These are phyloP conservation scores for Lamellibrachia satsuma DNA, from an alignment of 2,888 invertebrate genomes.

Conservation along the genomic window DNA sequence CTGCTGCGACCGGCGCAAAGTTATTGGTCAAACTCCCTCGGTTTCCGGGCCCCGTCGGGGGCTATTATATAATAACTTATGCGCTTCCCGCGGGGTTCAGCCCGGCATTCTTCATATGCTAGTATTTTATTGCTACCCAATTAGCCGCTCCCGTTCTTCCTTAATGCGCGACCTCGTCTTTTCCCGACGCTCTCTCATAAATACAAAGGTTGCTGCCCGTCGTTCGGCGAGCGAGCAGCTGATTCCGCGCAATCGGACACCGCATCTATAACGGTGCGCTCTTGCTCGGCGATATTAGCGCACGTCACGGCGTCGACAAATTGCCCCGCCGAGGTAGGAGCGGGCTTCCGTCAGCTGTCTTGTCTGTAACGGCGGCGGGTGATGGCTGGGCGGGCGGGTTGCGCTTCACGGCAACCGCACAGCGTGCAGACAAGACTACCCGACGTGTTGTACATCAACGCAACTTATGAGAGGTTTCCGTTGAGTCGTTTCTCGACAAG, in stretches of 20 bases:
- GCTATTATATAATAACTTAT: not conserved
- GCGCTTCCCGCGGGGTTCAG: not conserved
- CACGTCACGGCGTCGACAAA: not conserved
- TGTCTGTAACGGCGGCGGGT: not conserved
- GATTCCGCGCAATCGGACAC: not conserved
- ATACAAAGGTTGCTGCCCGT: not conserved
- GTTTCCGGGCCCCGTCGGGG: not conserved
- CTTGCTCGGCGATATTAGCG: not conserved
- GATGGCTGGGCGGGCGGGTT: not conserved
- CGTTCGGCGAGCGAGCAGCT: not conserved
- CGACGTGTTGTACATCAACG: not conserved
- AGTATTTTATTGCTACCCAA: not conserved
- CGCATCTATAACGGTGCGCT: constrained; percentile 9
- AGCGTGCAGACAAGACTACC: not conserved
- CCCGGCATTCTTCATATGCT: not conserved
- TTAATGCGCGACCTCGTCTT: not conserved
- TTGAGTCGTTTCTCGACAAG: not conserved
- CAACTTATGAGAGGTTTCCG: not conserved
- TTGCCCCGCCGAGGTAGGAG: constrained; percentile 3
- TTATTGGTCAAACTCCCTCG: not conserved
- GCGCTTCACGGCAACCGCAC: not conserved
- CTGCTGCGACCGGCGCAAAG: not conserved
- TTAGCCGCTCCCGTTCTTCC: not conserved
- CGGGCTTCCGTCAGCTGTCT: not conserved
- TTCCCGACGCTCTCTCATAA: not conserved